phyloP scores from a whole-genome alignment of 2,113 vertebrate genomes.

The Laticauda colubrina region DNA sequence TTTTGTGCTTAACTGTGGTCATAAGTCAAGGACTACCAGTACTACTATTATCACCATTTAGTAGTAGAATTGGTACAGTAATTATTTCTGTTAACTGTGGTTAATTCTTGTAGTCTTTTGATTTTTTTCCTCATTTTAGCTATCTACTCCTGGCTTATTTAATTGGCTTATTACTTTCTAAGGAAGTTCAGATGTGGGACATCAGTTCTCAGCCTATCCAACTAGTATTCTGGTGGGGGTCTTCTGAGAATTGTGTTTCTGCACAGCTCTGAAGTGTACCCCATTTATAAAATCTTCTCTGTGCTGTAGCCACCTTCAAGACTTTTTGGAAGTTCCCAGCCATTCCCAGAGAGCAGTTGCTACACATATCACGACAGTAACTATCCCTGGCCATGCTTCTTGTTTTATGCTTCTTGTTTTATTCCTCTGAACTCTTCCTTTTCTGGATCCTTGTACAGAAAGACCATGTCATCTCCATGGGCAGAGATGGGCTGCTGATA shows the following conservation, averaged over 20 bases:
- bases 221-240: neutral
- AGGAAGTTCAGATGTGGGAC: neutral
- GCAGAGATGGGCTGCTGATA: conserved; percentile 75
- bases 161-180: neutral
- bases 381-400: neutral
- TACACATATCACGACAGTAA: neutral
- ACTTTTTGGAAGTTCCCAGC: neutral
- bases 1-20: too few relatives aligned
- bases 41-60: neutral
- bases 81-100: neutral
- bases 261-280: neutral
- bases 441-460: conserved; percentile 62
- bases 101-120: neutral
- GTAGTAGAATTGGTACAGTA: neutral
- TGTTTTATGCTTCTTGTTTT: neutral
- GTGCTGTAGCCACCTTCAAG: neutral
- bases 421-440: neutral
- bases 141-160: neutral
- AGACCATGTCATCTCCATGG: conserved; percentile 71
- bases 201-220: neutral
- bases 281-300: neutral
- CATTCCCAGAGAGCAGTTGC: neutral
- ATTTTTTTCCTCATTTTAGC: neutral
- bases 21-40: too few relatives aligned
- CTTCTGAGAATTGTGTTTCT: neutral